These are phyloP conservation scores for Gymnopithys bicolor DNA, from an alignment of 2,797 vertebrate species.

Conservation along the genomic window DNA sequence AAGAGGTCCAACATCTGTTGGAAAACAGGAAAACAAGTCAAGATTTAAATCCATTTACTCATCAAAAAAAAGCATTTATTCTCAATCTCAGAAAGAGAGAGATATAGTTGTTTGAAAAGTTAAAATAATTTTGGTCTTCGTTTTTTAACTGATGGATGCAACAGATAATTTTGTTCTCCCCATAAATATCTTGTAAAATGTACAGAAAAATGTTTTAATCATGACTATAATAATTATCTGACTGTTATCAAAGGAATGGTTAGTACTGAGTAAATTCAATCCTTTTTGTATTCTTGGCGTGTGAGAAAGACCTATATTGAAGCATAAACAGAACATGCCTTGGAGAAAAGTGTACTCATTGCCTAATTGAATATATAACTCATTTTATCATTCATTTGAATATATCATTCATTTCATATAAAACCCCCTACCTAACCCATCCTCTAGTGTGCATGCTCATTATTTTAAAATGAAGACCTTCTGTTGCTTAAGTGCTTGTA, in stretches of 20 bases:
- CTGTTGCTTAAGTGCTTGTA: background rate
- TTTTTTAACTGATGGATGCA: background rate
- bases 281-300: constrained; percentile 4
- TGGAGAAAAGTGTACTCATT: background rate
- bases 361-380: background rate
- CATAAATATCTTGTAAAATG: background rate
- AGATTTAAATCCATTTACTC: constrained; percentile 27
- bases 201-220: background rate
- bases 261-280: background rate
- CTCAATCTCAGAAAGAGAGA: background rate
- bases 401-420: background rate
- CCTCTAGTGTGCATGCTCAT: background rate
- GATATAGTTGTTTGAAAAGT: background rate
- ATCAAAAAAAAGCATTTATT: constrained; percentile 34
- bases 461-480: constrained; percentile 42
- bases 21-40: constrained; percentile 16
- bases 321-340: background rate
- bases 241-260: background rate
- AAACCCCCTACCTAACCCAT: background rate
- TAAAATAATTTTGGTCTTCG: background rate
- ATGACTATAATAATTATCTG: background rate
- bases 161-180: background rate
- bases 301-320: background rate
- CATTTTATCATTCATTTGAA: background rate
- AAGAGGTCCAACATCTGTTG: constrained; percentile 8